Conservation (phyloP, 2,888 invertebrate genomes). For the Mycalesis mineus region DNA sequence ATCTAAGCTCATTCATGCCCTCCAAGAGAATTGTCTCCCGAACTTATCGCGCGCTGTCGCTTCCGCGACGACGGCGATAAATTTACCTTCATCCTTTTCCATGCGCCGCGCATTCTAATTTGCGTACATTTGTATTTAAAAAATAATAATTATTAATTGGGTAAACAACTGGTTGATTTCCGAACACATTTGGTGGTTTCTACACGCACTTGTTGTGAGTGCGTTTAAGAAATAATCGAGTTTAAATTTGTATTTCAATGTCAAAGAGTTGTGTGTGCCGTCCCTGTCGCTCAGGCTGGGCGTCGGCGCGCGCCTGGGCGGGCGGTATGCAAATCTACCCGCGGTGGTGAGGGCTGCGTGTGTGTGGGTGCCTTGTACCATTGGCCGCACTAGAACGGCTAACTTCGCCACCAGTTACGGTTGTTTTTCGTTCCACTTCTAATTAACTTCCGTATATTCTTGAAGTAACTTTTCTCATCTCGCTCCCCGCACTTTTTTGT, state of each 20-base stretch:
- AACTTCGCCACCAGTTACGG: constrained; percentile 79
- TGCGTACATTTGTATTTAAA: constrained; percentile 36
- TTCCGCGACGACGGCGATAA: constrained; percentile 68
- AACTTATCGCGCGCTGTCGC: constrained; percentile 55
- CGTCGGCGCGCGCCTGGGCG: constrained; percentile 76
- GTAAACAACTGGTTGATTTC: constrained; percentile 15
- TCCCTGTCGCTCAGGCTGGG: constrained; percentile 74
- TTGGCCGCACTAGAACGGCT: constrained; percentile 77
- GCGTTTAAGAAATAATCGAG: constrained; percentile 27
- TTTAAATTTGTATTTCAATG: constrained; percentile 44
- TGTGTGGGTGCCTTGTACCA: constrained; percentile 75
- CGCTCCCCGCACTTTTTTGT: constrained; percentile 56
- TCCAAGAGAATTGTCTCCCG: constrained; percentile 56
- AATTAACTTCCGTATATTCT: constrained; percentile 78
- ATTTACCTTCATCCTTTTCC: constrained; percentile 75
- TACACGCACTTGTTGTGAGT: constrained; percentile 21
- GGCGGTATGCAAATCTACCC: constrained; percentile 78
- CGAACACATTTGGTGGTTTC: constrained; percentile 14
- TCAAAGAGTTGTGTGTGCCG: constrained; percentile 55
- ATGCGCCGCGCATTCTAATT: constrained; percentile 48
- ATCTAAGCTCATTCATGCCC: constrained; percentile 66
- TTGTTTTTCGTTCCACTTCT: constrained; percentile 78
- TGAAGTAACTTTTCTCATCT: constrained; percentile 77
- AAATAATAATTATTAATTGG: constrained; percentile 11
- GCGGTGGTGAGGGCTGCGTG: constrained; percentile 59